Percentiles rank a stretch among this genome's conserved stretches.
These are phyloP conservation scores for Bacillus rossius DNA, from an alignment of 1,140 invertebrate genomes.

Conservation along the genomic window DNA sequence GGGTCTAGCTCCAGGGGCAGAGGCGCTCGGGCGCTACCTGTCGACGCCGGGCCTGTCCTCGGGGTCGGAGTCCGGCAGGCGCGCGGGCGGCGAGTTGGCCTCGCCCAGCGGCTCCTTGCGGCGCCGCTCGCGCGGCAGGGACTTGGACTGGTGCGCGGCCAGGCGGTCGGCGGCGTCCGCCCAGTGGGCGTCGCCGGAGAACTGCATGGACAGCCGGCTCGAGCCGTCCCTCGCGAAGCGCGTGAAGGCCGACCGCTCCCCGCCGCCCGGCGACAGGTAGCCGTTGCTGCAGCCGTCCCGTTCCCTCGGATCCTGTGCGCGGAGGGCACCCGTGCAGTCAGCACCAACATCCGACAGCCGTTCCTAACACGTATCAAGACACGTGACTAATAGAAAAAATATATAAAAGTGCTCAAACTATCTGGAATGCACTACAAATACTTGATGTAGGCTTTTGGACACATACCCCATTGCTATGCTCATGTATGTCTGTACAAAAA, in stretches of 20 bases:
- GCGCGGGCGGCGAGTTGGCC: constrained; percentile 39
- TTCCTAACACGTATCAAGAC: no score
- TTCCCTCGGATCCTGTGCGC: not conserved
- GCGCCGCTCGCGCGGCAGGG: constrained; percentile 65
- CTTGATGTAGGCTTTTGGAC: no score
- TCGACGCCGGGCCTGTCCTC: constrained; percentile 21
- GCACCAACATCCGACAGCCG: no score
- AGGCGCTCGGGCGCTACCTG: not conserved
- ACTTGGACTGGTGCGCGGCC: constrained; percentile 44
- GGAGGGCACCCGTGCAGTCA: no score
- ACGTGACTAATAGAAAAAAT: no score
- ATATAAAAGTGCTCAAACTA: no score
- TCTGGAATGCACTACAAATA: no score
- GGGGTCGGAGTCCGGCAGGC: constrained; percentile 28
- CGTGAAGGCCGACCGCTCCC: constrained; percentile 14
- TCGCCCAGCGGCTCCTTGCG: constrained; percentile 79
- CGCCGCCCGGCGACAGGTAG: constrained; percentile 3
- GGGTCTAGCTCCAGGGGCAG: no score
- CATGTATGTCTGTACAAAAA: no score
- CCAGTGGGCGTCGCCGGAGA: constrained; percentile 69
- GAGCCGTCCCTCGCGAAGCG: constrained; percentile 50
- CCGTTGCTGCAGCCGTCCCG: not conserved
- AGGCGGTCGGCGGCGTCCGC: constrained; percentile 74
- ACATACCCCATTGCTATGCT: no score
- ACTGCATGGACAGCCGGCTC: constrained; percentile 88